Base-by-base conservation (phyloP, 35 echinoderm and acorn worm species). In the Strongylocentrotus purpuratus region DNA sequence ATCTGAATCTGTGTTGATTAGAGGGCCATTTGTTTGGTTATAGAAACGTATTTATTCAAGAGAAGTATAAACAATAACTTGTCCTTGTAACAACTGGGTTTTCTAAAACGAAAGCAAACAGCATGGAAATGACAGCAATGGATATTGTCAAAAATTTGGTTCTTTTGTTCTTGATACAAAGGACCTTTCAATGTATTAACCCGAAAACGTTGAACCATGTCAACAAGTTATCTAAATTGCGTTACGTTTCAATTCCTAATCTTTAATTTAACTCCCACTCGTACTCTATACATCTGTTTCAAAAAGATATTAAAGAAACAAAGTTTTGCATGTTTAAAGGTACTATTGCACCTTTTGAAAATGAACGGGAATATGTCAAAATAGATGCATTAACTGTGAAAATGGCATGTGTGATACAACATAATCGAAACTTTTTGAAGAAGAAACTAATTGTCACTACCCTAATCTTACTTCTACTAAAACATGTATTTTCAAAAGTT, bases 1-100 rank as follows among this genome's bases (percentile, higher is more conserved):
- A 78, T 78, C 28, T 7, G 4, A 28, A 28, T n/a, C 65, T 78
- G 65, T 78, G 65, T 78, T 78, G 65, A 78, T 78, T 22, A 78
- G 28, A 78, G 28, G 4, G 11, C 25, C 65, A 8, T 78, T 78
- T 78, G 28, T 78, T 78, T 78, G 20, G 65, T 22, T 78, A 59
- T 9, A 78, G 28, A 78, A 78, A 28, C 25, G 28, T 28, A 78
- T 78, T 78, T 78, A 18, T 8, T 28, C 65, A 78, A 78, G 28
- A n/a, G 65, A 78, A 78, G 20, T 28, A 78, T n/a, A 78, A 78
- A 78, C 65, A 78, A 78, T 78, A 78, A 78, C 65, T 78, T 78
- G 65, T 78, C 65, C 65, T 78, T 78, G 65, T 31, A 28, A 28
- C 65, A 78, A 78, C 65, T 78, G 7, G 20, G 65, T 78, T 22